Percentiles rank a stretch among this genome's conserved stretches.
phyloP scores from a whole-genome alignment of 2,113 vertebrate species.

The Psittacula cyanocephala region DNA sequence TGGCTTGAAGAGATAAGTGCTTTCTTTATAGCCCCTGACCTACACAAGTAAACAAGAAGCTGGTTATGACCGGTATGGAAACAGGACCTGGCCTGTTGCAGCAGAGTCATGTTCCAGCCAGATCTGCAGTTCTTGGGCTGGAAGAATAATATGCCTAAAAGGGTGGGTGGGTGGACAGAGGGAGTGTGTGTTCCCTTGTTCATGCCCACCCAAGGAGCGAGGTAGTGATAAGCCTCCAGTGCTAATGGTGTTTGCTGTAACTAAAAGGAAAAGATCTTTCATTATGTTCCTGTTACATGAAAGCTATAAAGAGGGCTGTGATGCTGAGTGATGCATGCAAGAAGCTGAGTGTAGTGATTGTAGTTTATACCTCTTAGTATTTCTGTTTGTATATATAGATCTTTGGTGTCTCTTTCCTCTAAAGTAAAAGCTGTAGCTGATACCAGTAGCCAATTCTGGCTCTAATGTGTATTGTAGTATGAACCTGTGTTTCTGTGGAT shows the following conservation, averaged over 20 bases:
- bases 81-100: neutral
- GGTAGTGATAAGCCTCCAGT: neutral
- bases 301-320: neutral
- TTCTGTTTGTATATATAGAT: accelerated
- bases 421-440: neutral
- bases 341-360: accelerated
- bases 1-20: neutral
- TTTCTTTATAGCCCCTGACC: neutral
- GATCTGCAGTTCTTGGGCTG: neutral
- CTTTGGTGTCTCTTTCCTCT: neutral
- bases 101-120: neutral
- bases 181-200: neutral
- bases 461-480: accelerated
- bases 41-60: neutral
- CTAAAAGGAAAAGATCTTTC: neutral
- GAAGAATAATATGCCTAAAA: neutral
- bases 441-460: accelerated
- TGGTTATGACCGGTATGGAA: neutral
- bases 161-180: neutral
- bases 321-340: neutral
- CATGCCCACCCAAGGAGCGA: neutral
- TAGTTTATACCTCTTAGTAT: neutral
- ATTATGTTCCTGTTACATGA: accelerated
- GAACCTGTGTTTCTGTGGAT: neutral
- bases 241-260: neutral